Conservation (phyloP, 2,888 invertebrate genomes). For the Ceraclea dissimilis region DNA sequence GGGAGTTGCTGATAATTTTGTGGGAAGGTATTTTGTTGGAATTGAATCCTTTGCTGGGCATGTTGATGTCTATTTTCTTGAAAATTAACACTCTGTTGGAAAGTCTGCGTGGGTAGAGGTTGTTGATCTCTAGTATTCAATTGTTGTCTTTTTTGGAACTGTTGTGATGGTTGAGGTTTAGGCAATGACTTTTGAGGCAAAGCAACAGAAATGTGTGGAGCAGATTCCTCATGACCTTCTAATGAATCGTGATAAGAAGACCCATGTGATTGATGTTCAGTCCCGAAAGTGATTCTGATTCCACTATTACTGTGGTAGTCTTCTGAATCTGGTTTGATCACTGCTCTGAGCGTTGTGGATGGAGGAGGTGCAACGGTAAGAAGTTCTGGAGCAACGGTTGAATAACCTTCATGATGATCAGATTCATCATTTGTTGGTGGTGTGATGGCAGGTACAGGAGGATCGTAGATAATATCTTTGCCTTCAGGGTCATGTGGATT, state of each 20-base stretch:
- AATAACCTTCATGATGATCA: constrained; percentile 49
- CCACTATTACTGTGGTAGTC: constrained; percentile 73
- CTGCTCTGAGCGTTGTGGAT: constrained; percentile 73
- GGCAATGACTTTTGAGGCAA: constrained; percentile 36
- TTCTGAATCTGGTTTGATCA: constrained; percentile 82
- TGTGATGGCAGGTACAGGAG: constrained; percentile 71
- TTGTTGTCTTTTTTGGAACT: constrained; percentile 31
- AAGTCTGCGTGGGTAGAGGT: constrained; percentile 22
- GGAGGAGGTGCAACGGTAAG: constrained; percentile 46
- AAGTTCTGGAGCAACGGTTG: constrained; percentile 43
- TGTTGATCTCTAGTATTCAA: constrained; percentile 28
- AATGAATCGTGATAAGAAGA: constrained; percentile 31
- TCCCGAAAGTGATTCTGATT: constrained; percentile 75
- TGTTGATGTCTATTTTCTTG: constrained; percentile 31
- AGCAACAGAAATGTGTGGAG: constrained; percentile 56
- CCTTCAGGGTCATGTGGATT: constrained; percentile 65
- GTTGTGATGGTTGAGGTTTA: constrained; percentile 27
- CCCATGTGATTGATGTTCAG: constrained; percentile 44
- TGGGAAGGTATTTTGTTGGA: constrained; percentile 35
- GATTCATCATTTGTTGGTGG: constrained; percentile 58
- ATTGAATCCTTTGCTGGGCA: constrained; percentile 44
- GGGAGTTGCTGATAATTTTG: constrained; percentile 42
- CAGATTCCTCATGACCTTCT: constrained; percentile 54
- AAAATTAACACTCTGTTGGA: constrained; percentile 22
- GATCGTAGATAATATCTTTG: constrained; percentile 68